Percentiles rank a stretch among this genome's conserved stretches.
Conservation (phyloP, 2,113 vertebrate species). For the Mesoclemmys tuberculata region DNA sequence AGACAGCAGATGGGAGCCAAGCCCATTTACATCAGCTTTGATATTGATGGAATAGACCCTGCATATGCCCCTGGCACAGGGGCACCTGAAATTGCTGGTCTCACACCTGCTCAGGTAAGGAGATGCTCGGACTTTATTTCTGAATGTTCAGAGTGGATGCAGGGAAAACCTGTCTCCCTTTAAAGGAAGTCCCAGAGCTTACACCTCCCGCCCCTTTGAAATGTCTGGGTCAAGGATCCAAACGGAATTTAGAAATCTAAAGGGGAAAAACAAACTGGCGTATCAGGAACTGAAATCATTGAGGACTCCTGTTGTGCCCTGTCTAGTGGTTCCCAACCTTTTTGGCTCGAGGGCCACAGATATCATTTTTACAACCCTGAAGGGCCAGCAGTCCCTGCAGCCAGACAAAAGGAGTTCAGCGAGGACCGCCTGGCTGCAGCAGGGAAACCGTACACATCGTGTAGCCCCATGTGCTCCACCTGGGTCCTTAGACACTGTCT, state of each 20-base stretch:
- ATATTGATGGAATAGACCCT: conserved; percentile 92
- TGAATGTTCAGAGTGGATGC: accelerated
- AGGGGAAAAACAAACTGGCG: not conserved
- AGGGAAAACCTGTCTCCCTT: accelerated
- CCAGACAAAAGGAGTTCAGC: too few species aligned
- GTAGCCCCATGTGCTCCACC: too few species aligned
- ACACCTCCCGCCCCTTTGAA: accelerated
- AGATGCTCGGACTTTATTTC: accelerated
- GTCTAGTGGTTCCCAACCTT: too few species aligned
- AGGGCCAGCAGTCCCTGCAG: too few species aligned
- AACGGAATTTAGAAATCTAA: accelerated
- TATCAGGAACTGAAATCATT: not conserved
- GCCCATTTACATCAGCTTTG: conserved; percentile 92
- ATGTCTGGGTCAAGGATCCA: not conserved
- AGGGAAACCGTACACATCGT: too few species aligned
- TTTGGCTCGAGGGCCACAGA: too few species aligned
- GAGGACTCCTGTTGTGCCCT: not conserved
- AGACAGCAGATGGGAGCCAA: conserved; percentile 85
- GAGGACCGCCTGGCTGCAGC: too few species aligned
- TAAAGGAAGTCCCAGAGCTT: accelerated
- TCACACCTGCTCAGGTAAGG: conserved; percentile 91
- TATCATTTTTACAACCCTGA: too few species aligned
- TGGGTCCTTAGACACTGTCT: too few species aligned
- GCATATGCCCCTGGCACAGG: conserved; percentile 93
- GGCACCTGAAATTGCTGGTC: conserved; percentile 92